Conservation (phyloP, 2,888 invertebrate genomes). For the Pristionchus exspectatus region DNA sequence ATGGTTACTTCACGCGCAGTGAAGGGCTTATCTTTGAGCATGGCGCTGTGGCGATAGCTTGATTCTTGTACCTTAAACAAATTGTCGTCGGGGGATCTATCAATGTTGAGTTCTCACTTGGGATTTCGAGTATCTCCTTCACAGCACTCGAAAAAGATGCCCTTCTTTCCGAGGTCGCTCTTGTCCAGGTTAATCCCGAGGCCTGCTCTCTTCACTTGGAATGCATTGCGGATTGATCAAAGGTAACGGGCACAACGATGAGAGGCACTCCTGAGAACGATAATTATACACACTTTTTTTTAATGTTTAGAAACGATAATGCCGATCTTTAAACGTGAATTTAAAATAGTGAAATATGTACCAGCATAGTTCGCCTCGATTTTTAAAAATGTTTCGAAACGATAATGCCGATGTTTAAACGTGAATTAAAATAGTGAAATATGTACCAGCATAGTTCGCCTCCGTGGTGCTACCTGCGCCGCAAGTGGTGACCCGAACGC, state of each 20-base stretch:
- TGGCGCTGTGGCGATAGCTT: neutral
- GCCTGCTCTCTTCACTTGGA: conserved; percentile 60
- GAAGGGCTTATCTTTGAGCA: conserved; percentile 9
- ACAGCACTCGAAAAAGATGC: neutral
- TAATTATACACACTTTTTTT: no score
- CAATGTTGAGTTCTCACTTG: neutral
- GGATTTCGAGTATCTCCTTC: neutral
- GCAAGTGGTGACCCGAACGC: conserved; percentile 62
- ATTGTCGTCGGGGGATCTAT: no score
- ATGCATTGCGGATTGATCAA: conserved; percentile 80
- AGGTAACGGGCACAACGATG: conserved; percentile 80
- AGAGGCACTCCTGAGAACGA: conserved; percentile 79
- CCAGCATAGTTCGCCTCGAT: no score
- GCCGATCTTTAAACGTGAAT: no score
- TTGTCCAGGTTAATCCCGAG: conserved; percentile 35
- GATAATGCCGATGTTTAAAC: no score
- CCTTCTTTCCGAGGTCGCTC: neutral
- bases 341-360: no score
- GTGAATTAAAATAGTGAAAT: no score
- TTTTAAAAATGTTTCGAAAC: no score
- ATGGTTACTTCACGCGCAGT: neutral
- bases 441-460: conserved; percentile 57
- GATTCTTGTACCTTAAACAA: neutral
- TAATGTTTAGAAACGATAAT: no score
- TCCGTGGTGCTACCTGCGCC: conserved; percentile 61